Base-by-base conservation (phyloP, 2,113 vertebrate genomes). In the Hiodon tergisus region DNA sequence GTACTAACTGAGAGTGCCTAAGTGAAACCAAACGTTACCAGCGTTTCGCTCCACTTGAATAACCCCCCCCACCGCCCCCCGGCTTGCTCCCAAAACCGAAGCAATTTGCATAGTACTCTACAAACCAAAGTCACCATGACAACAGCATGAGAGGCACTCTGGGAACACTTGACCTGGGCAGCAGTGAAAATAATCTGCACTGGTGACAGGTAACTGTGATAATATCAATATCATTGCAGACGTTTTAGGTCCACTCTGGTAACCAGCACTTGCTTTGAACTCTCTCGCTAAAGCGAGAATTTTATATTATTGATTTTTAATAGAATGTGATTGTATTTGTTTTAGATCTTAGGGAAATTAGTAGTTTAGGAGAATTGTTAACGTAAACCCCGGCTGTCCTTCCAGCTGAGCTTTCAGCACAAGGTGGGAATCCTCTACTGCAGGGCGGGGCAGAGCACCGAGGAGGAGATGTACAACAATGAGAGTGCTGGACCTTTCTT, bases 401-500 rank as follows among this genome's bases (percentile, higher is more conserved):
- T 91, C 76, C 88, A 95, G 94, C 85, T 95, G 83, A 94, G 93
- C 82, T 94, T 93, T 85, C 94, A 95, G 72, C 94, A 95, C 85
- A 94, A 95, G 82, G 88, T 95, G 58, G 94, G 94, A 66, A 88
- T 95, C 81, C 87, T 95, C 57, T 93, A 93, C 82, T 95, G 94
- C 85, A 90, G 89, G 85, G 89, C 93, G 2, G 93, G 91, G 65
- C 93, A 95, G 84, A 91, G 92, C 86, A 93, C 91, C 0, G 94
- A 95, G 78, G 94, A 95, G 78, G 93, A 95, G 76, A 95, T 95
- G 93, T 95, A 95, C 71, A 95, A 94, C 80, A 95, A 94, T 1
- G 93, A 95, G 84, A 89, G 87, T 1, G 91, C 91, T 5, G 92
- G 92, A n/a, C 90, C 92, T 0, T 91, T 90, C 72, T 92, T 95